phyloP scores from a whole-genome alignment of 2,888 invertebrate genomes.

The Leptopilina syphax region DNA sequence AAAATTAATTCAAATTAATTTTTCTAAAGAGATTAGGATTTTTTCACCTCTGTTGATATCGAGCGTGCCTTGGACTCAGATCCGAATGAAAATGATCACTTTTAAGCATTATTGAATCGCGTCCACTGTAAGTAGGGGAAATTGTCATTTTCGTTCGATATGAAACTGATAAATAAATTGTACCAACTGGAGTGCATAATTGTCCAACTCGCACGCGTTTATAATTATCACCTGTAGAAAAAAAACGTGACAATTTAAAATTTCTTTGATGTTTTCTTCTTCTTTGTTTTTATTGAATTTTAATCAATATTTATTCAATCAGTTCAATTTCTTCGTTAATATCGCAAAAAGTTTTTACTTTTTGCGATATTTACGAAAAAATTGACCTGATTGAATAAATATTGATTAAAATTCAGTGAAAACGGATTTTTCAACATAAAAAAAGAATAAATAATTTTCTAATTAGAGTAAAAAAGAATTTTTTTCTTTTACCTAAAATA shows the following conservation, averaged over 20 bases:
- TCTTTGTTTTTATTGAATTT: too few species aligned
- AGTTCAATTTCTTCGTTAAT: background rate
- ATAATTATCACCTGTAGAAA: slow-evolving; percentile 84
- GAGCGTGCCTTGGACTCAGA: slow-evolving; percentile 83
- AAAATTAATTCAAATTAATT: too few species aligned
- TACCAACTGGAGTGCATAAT: slow-evolving; percentile 91
- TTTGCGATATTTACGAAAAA: background rate
- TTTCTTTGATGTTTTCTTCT: background rate
- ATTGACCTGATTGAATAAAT: too few species aligned
- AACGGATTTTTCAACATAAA: too few species aligned
- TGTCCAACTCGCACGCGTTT: slow-evolving; percentile 91
- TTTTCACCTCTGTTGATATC: slow-evolving; percentile 80
- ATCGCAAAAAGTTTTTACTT: background rate
- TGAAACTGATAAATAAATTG: slow-evolving; percentile 87
- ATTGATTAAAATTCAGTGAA: too few species aligned
- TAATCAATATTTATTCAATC: too few species aligned
- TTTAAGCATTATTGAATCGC: slow-evolving; percentile 89
- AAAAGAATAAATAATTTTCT: background rate
- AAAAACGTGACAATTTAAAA: background rate
- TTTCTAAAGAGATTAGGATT: too few species aligned
- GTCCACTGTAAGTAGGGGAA: slow-evolving; percentile 86
- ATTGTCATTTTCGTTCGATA: slow-evolving; percentile 96
- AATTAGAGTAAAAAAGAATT: background rate
- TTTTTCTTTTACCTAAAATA: slow-evolving; percentile 80
- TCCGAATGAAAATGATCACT: slow-evolving; percentile 93